Base-by-base conservation (phyloP, 2,888 invertebrate species). In the Sinodicranocentrus sp. region DNA sequence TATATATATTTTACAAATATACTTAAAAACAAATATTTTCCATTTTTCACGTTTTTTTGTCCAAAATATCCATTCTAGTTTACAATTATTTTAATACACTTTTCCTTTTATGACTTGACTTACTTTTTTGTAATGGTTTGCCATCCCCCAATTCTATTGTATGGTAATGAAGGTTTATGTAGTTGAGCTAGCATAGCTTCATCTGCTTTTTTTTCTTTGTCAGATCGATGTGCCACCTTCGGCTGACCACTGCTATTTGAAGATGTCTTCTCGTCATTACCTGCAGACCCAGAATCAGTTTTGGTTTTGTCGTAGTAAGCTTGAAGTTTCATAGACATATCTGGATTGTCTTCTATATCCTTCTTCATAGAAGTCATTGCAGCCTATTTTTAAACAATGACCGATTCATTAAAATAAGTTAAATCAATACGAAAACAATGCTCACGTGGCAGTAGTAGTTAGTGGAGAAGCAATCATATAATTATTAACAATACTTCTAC, bases 291-390 rank as follows among this genome's bases (percentile, higher is more conserved):
- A 57, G 77, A 8, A 15, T 72, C 82, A n/a, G 44, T 39, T 10
- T 65, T 54, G 2, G 59, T 19, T 54, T 83, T 77, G 13, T 83
- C 73, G 65, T 75, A 73, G 54, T 85, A 84, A 6, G 76, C 73
- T 65, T 84, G 72, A 44, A 85, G 79, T 54, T 84, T 77, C 85
- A 85, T 83, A 5, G 82, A 63, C 92, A 93, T 90, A 89, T 94
- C 94, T 75, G 93, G 93, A 91, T 94, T 93, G 84, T 92, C 92
- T 89, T 94, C 94, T 0, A 97, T 93, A 91, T 98, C 98, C 90
- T 94, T 95, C 84, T 95, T 92, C 89, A 97, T 97, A 0, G 98
- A 96, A 88, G 94, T 94, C 93, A 97, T 92, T 0, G 97, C 98
- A 17, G 96, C 97, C 90, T 93, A 87, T 72, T 44, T 84, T 85